These are phyloP conservation scores for Drosophila funebris DNA, from an alignment of 1,140 invertebrate genomes.

Conservation along the genomic window DNA sequence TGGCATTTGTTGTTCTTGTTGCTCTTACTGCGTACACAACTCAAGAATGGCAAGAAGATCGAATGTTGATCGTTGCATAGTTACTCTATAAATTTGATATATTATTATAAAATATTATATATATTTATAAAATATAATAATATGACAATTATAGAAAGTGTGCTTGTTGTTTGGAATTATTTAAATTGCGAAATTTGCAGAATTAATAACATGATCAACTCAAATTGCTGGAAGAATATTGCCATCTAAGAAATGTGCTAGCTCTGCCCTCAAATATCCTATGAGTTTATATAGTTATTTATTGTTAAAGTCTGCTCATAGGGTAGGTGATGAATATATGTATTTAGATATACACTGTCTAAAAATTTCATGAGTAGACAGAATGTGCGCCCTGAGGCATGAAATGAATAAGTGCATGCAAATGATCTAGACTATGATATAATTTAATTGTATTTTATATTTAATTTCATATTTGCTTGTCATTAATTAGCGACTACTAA, in stretches of 20 bases:
- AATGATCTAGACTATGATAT: conserved; percentile 25
- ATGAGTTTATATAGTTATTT: not conserved
- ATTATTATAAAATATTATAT: no score
- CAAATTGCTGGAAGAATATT: no score
- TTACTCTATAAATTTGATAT: not conserved
- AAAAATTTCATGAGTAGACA: not conserved
- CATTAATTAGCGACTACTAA: conserved; percentile 4
- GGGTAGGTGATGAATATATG: not conserved
- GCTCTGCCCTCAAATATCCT: no score
- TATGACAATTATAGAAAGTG: no score
- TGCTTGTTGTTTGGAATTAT: no score
- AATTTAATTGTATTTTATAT: conserved; percentile 20
- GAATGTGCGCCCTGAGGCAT: conserved; percentile 4
- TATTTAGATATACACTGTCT: not conserved
- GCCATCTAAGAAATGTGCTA: no score
- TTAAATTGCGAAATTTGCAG: no score
- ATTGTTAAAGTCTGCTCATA: no score
- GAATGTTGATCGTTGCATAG: not conserved
- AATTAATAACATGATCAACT: no score
- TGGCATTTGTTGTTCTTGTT: conserved; percentile 3
- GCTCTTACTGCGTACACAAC: not conserved
- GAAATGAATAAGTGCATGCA: conserved; percentile 35
- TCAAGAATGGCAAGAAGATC: not conserved
- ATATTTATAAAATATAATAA: no score
- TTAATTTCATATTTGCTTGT: conserved; percentile 12